Base-by-base conservation (phyloP, 1,140 invertebrate species). In the Aphaenogaster ashmeadi region DNA sequence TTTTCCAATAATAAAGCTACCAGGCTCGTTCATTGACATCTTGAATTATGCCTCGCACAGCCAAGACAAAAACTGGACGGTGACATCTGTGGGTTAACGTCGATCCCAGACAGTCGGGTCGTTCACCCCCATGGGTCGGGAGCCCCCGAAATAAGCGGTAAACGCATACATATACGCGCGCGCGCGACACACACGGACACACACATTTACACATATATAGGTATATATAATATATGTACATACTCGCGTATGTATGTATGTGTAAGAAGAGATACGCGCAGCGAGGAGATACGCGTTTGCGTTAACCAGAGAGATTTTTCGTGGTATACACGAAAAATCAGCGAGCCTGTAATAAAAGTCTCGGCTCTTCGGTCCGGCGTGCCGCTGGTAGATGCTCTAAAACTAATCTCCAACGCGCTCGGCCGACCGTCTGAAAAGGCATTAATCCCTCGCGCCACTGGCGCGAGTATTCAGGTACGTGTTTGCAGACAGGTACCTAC, bases 401-500 rank as follows among this genome's bases (percentile, higher is more conserved):
- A 64, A 77, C 79, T 90, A 90, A 90, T 88, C 89, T 87, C 64
- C 47, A 56, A 79, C 69, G 75, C 44, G 50, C 38, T 50, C 71
- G 33, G 33, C 44, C 58, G 66, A 60, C 44, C 86, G 47, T 84
- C 88, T 87, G 88, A 75, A 87, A 90, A 41, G 74, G 86, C 54
- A 90, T 85, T 90, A 89, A 90, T 90, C 88, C 88, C 75, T 84
- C 78, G 83, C 77, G 33, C 78, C 78, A 85, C 41, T 74, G 74
- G 41, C 50, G 79, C 66, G 67, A 18, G 60, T 67, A 85, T 87
- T 90, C 86, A 88, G 88, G 88, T 90, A 90, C 67, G 86, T 75
- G 88, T 90, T 88, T 75, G 74, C 88, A 90, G 79, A 69, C 86
- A 90, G 89, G 89, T 90, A 90, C 84, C 75, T 75, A 52, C 66